Evolutionary conservation across 2,888 invertebrate genomes (phyloP).

Genomic region (Nephrotoma guestfalica): DNA sequence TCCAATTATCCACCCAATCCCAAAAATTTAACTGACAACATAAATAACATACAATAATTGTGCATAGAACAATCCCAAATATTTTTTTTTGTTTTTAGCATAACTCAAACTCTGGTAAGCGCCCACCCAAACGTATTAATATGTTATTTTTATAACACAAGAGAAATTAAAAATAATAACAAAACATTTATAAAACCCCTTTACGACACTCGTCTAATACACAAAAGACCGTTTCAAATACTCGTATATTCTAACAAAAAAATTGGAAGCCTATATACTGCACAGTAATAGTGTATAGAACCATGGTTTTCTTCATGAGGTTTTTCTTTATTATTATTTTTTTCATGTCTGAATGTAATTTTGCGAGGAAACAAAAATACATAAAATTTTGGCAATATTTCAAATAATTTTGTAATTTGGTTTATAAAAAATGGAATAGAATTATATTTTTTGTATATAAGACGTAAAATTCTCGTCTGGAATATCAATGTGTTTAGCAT

Average conservation of each 20-base stretch:
- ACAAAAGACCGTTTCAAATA: not conserved
- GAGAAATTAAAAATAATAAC: not conserved
- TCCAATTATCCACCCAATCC: not conserved
- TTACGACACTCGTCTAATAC: not conserved
- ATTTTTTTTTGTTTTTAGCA: not conserved
- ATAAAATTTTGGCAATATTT: not conserved
- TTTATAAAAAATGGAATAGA: not conserved
- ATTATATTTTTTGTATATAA: not conserved
- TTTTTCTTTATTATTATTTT: not conserved
- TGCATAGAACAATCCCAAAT: not conserved
- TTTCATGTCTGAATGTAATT: not conserved
- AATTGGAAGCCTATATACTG: not conserved
- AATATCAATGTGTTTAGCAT: not conserved
- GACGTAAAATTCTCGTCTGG: not conserved
- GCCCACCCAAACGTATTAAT: not conserved
- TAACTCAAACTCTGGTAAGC: not conserved
- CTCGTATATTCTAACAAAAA: not conserved
- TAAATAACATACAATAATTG: not conserved
- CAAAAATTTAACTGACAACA: not conserved
- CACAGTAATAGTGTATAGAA: not conserved
- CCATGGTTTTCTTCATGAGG: not conserved
- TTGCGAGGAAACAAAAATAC: not conserved
- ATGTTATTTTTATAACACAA: not conserved
- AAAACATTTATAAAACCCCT: not conserved
- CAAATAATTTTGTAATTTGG: not conserved